Base-by-base conservation (phyloP, 2,797 vertebrate species). In the Sphaeramia orbicularis region DNA sequence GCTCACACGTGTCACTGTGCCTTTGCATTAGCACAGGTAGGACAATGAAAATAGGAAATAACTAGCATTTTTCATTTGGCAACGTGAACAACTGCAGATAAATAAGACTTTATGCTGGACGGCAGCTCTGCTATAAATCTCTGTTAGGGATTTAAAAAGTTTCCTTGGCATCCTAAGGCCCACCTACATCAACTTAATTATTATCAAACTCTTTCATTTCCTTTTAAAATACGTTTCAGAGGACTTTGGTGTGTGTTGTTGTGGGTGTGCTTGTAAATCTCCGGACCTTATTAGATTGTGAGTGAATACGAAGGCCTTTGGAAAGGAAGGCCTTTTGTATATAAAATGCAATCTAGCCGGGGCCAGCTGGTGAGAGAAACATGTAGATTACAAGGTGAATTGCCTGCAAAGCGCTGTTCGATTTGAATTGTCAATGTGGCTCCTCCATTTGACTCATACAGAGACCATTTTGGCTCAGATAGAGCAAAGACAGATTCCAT, bases 401-500 rank as follows among this genome's bases (percentile, higher is more conserved):
- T 89, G 88, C 89, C 88, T 92, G 89, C 88, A 87, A 79, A 89
- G 88, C 81, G 68, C 86, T 56, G 81, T 84, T 85, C 83, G 43
- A 80, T 87, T 92, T 89, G 71, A 92, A 92, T 90, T 87, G 87
- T 91, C 90, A 89, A 88, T 89, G 86, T 44, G 60, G 75, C 78
- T 67, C 71, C 76, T 83, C 81, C 80, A 80, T 92, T 88, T 86
- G 88, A 74, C 81, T 83, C 89, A 56, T 86, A 86, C 74, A 4
- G 68, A 90, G 91, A 90, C 53, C 81, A 55, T 89, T 89, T 89
- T 89, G 92, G 89, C 91, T 92, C 77, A 54, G 92, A 92, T 89
- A 94, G 92, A 92, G 92, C 90, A 74, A 88, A 95, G 95, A 94
- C 95, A 96, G 93, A 96, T 95, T 93, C 91, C 92, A 96, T 96